Base-by-base conservation (phyloP, 2,888 invertebrate species). In the Chloromyia formosa region DNA sequence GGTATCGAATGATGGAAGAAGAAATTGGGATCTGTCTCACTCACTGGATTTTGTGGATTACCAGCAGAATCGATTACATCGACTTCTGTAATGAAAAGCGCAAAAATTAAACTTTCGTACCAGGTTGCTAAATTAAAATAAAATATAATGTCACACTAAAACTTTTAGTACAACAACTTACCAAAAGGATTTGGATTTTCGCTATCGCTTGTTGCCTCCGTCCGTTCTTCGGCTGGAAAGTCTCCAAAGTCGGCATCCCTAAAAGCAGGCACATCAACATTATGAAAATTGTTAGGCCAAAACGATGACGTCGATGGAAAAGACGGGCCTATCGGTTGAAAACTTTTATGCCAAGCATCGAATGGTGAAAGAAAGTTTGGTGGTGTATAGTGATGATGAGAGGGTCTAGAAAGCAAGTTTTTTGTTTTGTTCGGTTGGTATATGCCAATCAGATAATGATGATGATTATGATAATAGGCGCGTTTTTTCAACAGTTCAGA, bases 1-100 rank as follows among this genome's bases (percentile, higher is more conserved):
- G 84, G 85, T 79, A 84, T 83, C 1, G 83, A 80, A 68, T 84
- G 82, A 72, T 83, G 83, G 78, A 84, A 82, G 77, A 82, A 83
- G 22, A 82, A 72, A 40, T 80, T 81, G 3, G 83, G 81, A 75
- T 79, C 80, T 16, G 68, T 22, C 56, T 81, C 80, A 0, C 77
- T 75, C 1, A 71, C 16, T 2, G 79, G 77, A 62, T 81, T 81
- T 40, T 40, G 35, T 1, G 79, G 77, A 60, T 80, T 81, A 61
- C 82, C 82, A 64, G 82, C 83, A 35, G 82, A 80, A 49, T 82
- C 80, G 20, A 84, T 81, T 54, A 83, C 80, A 74, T 83, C 84
- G 54, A 84, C 80, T 77, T 81, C 84, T 85, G 74, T 9, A 45
- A 74, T n/a, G 12, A 23, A 45, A 66, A 66, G 12, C 62, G 3